Evolutionary conservation across 53 echinoderm and acorn worm species (phyloP).

Genomic region (Henricia sp.): DNA sequence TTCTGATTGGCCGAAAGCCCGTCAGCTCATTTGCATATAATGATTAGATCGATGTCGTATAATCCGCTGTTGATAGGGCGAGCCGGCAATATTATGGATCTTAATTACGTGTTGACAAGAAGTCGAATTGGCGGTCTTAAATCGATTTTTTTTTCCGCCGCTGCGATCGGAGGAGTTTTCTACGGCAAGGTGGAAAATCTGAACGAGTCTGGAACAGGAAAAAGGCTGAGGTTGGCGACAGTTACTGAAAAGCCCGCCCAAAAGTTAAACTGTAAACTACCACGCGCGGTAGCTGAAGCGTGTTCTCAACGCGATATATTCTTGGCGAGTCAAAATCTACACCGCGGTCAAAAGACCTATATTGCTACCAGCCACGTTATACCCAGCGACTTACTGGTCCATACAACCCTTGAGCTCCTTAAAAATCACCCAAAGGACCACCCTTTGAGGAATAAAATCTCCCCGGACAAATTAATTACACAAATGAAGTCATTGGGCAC

Average conservation of each 20-base stretch:
- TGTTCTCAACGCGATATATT: no score
- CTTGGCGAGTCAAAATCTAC: no score
- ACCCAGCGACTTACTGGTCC: no score
- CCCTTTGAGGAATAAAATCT: not conserved
- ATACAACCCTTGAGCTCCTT: not conserved
- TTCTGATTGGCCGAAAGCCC: conserved; percentile 36
- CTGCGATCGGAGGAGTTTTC: conserved; percentile 16
- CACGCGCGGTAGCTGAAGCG: no score
- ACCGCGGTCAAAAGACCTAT: no score
- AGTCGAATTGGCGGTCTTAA: conserved; percentile 18
- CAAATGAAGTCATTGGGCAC: conserved; percentile 55
- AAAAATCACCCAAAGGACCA: conserved; percentile 9
- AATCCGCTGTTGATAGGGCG: conserved; percentile 73
- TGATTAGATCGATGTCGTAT: conserved; percentile 55
- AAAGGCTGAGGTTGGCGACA: not conserved
- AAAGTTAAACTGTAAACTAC: no score
- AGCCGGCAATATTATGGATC: conserved; percentile 66
- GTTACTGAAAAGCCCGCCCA: no score
- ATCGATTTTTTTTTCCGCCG: conserved; percentile 35
- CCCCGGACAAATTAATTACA: conserved; percentile 55
- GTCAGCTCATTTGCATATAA: conserved; percentile 53
- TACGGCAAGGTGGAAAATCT: not conserved
- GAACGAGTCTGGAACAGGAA: not conserved
- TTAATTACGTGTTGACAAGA: conserved; percentile 76
- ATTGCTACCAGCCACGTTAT: not conserved